Evolutionary conservation across 37 sponge, comb jelly and placozoan genomes (phyloP).

Genomic region (Diacarnus erythraeanus): DNA sequence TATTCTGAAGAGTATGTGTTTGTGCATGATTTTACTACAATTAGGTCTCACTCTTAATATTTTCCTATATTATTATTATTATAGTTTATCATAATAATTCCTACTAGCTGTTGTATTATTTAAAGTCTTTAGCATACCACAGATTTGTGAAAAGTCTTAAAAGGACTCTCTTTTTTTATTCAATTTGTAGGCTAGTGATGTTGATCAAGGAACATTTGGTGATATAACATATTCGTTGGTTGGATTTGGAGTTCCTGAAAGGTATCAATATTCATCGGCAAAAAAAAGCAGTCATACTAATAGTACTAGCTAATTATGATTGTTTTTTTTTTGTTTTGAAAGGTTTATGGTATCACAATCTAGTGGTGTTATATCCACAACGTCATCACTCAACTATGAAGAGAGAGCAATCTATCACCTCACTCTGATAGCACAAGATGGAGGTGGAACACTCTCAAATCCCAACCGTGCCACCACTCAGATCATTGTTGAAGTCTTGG

Average conservation of each 20-base stretch:
- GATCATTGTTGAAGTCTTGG: slow-evolving; percentile 15
- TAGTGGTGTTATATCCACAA: background rate
- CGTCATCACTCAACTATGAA: slow-evolving; percentile 17
- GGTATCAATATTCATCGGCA: no score
- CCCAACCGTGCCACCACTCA: slow-evolving; percentile 12
- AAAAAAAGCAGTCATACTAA: no score
- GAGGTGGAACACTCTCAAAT: background rate
- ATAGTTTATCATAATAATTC: no score
- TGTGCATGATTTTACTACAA: no score
- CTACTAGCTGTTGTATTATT: no score
- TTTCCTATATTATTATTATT: no score
- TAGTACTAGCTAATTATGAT: no score
- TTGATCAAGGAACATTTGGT: slow-evolving; percentile 22
- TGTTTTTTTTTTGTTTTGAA: background rate
- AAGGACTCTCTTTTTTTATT: background rate
- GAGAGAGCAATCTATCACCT: slow-evolving; percentile 10
- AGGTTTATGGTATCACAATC: slow-evolving; percentile 10
- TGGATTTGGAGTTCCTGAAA: background rate
- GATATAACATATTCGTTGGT: slow-evolving; percentile 3
- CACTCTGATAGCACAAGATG: slow-evolving; percentile 22
- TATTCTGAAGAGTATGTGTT: no score
- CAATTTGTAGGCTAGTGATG: slow-evolving; percentile 15
- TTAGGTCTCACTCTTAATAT: no score
- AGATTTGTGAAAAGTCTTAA: no score
- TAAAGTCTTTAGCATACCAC: no score